These are phyloP conservation scores for Acanthopleura granulata DNA, from an alignment of 2,888 invertebrate genomes.

Conservation along the genomic window DNA sequence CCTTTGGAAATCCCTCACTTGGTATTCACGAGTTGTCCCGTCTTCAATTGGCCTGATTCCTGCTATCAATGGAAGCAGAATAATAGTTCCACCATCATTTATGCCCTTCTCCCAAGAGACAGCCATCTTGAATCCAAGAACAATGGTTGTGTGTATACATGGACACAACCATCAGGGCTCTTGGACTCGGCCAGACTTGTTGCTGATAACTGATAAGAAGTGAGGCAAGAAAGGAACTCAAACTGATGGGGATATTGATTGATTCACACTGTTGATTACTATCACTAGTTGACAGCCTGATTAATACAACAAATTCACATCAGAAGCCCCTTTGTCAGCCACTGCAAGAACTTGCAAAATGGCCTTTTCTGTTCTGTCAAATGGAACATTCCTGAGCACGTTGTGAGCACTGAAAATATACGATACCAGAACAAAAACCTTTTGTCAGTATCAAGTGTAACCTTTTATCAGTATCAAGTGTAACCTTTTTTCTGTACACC, in stretches of 20 bases:
- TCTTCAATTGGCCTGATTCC: constrained; percentile 3
- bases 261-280: not conserved
- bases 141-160: constrained; percentile 1
- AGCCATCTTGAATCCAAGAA: not conserved
- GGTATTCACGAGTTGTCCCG: not conserved
- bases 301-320: not conserved
- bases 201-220: not conserved
- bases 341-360: too few species aligned
- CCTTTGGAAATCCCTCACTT: constrained; percentile 1
- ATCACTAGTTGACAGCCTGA: constrained; percentile 4
- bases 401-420: too few species aligned
- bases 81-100: too few species aligned
- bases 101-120: too few species aligned
- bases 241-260: not conserved
- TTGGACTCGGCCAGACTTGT: not conserved
- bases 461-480: too few species aligned
- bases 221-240: not conserved
- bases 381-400: too few species aligned
- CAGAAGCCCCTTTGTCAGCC: too few species aligned
- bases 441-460: too few species aligned
- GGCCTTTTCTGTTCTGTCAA: too few species aligned
- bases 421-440: too few species aligned
- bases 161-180: not conserved
- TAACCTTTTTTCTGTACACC: too few species aligned
- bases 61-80: not conserved